Conservation (phyloP, 1,140 invertebrate species). For the Periplaneta americana region DNA sequence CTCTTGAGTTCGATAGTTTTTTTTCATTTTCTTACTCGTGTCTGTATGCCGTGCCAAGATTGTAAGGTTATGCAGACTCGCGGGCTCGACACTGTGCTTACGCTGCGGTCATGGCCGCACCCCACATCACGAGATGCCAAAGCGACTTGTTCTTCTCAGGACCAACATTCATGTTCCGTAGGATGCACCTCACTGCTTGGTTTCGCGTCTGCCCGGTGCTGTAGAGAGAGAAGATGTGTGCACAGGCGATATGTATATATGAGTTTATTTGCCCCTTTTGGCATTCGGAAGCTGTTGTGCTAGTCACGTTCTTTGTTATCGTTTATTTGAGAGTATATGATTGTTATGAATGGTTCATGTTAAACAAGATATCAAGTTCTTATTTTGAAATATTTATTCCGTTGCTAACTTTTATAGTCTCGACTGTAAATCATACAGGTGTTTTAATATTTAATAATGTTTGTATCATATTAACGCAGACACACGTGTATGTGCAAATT, state of each 20-base stretch:
- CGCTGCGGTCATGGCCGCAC: not conserved
- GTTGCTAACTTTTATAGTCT: not conserved
- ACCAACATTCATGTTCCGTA: constrained; percentile 9
- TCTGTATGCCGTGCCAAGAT: not conserved
- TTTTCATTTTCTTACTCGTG: not conserved
- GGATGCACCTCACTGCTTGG: not conserved
- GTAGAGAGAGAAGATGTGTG: not conserved
- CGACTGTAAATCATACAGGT: not conserved
- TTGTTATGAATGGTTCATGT: not conserved
- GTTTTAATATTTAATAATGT: not conserved
- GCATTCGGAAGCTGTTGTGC: not conserved
- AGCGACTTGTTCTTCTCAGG: constrained; percentile 9
- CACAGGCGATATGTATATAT: not conserved
- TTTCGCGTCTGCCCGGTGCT: not conserved
- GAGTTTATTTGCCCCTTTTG: not conserved
- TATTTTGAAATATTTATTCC: not conserved
- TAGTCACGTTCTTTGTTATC: not conserved
- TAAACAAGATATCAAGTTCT: not conserved
- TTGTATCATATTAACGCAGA: not conserved
- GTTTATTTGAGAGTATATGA: not conserved
- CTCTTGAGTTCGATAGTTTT: not conserved
- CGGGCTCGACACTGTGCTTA: too few relatives aligned
- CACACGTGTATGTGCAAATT: not conserved
- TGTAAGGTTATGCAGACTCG: not conserved
- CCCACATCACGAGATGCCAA: constrained; percentile 5